phyloP scores from a whole-genome alignment of 2,113 vertebrate species.

The Leucosticte australis region DNA sequence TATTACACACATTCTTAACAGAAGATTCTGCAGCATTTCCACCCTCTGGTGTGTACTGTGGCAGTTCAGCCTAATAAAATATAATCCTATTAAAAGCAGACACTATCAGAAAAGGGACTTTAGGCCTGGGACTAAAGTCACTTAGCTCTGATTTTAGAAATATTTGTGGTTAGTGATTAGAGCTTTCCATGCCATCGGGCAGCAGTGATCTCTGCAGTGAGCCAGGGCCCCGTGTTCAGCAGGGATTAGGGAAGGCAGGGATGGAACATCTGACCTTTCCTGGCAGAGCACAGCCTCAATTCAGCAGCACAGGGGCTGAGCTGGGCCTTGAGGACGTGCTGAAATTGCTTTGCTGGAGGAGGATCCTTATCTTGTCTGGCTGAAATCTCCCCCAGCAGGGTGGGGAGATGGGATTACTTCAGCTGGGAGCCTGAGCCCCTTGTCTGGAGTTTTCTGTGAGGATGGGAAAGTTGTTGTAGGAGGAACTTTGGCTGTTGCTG shows the following conservation, averaged over 20 bases:
- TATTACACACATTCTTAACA: background rate
- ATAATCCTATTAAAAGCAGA: background rate
- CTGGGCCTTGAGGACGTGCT: background rate
- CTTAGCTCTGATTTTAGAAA: background rate
- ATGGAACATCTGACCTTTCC: background rate
- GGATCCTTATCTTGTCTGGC: background rate
- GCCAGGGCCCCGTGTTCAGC: background rate
- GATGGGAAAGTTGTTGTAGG: background rate
- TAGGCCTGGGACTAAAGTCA: background rate
- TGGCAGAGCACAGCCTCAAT: background rate
- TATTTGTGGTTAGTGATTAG: background rate
- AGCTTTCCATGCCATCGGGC: background rate
- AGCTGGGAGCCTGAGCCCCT: background rate
- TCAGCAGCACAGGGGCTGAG: background rate
- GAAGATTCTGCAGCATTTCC: background rate
- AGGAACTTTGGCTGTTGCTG: background rate
- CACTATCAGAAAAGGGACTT: background rate
- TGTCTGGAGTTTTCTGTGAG: background rate
- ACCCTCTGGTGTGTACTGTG: background rate
- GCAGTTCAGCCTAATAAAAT: background rate
- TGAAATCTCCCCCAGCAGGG: background rate
- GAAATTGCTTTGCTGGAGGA: background rate
- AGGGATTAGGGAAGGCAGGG: background rate
- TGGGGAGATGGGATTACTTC: fast-evolving
- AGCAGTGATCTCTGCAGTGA: background rate